A percentile compares a stretch with the other conserved stretches of the same genome.
phyloP scores from a whole-genome alignment of 2,113 vertebrate genomes.

The Hydrolagus affinis region DNA sequence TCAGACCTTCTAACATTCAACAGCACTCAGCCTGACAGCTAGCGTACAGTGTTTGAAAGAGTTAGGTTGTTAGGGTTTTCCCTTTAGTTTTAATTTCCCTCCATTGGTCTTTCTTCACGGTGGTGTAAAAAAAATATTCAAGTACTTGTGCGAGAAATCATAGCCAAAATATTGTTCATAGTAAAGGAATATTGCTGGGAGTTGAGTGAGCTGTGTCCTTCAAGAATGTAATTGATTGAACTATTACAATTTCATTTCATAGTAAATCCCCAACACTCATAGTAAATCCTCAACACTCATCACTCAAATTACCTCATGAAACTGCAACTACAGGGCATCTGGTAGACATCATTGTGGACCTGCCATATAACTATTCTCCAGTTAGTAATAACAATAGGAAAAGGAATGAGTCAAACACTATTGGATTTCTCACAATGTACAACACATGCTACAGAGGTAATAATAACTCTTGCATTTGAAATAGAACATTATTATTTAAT shows the following conservation, averaged over 20 bases:
- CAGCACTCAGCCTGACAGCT: slow-evolving; percentile 26
- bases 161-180: neutral
- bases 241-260: neutral
- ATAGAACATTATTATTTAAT: too few relatives aligned
- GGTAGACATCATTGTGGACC: neutral
- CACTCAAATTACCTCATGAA: neutral
- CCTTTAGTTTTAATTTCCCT: neutral
- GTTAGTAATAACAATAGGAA: neutral
- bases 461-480: too few relatives aligned
- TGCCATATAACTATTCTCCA: neutral
- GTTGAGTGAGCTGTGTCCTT: slow-evolving; percentile 26
- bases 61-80: neutral
- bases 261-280: neutral
- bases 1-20: slow-evolving; percentile 44
- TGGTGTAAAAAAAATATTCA: neutral
- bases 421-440: too few relatives aligned
- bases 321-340: neutral
- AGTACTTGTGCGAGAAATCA: neutral
- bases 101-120: neutral
- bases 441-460: too few relatives aligned
- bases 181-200: neutral
- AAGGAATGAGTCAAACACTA: too few relatives aligned
- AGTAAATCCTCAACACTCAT: slow-evolving; percentile 5
- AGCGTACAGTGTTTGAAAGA: neutral
- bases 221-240: neutral